These are phyloP conservation scores for Tromatobia lineatoria DNA, from an alignment of 2,888 invertebrate species.

Conservation along the genomic window DNA sequence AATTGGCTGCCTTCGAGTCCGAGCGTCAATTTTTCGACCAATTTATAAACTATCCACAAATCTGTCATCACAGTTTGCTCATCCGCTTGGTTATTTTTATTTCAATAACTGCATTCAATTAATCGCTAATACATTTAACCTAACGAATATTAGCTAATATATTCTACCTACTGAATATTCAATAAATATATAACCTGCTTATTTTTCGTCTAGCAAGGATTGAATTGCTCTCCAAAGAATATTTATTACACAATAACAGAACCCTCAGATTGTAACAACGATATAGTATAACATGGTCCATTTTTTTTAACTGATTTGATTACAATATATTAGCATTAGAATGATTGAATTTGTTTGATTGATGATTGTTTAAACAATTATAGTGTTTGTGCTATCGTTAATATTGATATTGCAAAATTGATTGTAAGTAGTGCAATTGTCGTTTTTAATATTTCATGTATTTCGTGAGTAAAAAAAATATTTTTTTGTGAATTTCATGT, in stretches of 20 bases:
- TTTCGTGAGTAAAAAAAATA: no score
- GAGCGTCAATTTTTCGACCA: constrained; percentile 37
- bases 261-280: neutral
- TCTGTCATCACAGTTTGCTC: constrained; percentile 56
- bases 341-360: constrained; percentile 35
- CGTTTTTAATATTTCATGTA: neutral
- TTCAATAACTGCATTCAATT: constrained; percentile 17
- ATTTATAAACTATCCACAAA: constrained; percentile 22
- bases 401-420: constrained; percentile 25
- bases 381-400: neutral
- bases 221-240: constrained; percentile 14
- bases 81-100: constrained; percentile 21
- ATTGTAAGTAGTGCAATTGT: constrained; percentile 34
- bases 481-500: no score
- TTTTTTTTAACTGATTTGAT: constrained; percentile 7
- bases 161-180: constrained; percentile 23
- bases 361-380: constrained; percentile 7
- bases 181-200: constrained; percentile 33
- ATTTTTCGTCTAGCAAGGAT: constrained; percentile 18
- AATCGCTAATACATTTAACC: constrained; percentile 29
- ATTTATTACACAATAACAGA: neutral
- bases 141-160: constrained; percentile 40
- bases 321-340: neutral
- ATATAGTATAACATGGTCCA: neutral
- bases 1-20: constrained; percentile 40